These are phyloP conservation scores for Diadumene lineata DNA, from an alignment of 92 coral and sea anemone species.

Conservation along the genomic window DNA sequence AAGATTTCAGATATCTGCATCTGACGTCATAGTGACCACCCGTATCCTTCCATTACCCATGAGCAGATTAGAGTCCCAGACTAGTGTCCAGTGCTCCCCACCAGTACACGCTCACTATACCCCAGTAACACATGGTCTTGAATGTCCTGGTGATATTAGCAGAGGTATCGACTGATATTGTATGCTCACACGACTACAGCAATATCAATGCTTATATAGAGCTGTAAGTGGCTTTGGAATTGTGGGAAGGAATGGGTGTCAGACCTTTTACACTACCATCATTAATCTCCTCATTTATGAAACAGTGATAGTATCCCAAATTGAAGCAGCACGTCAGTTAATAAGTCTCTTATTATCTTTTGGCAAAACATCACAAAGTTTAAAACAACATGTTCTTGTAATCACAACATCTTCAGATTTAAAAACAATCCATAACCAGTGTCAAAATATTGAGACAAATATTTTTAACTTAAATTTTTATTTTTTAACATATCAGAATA, in stretches of 20 bases:
- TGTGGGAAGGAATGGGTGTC: constrained; percentile 33
- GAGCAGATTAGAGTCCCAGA: constrained; percentile 26
- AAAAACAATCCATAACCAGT: too few species aligned
- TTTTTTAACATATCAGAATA: too few species aligned
- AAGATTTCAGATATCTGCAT: constrained; percentile 41
- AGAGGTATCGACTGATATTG: constrained; percentile 31
- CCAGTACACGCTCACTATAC: constrained; percentile 38
- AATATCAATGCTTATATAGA: constrained; percentile 19
- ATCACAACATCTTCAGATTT: too few species aligned
- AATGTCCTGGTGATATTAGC: constrained; percentile 29
- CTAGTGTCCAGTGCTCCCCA: constrained; percentile 18
- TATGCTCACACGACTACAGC: constrained; percentile 39
- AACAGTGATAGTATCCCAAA: background rate
- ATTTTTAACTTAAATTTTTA: too few species aligned
- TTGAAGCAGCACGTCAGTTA: too few species aligned
- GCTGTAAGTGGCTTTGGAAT: constrained; percentile 36
- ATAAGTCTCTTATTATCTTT: too few species aligned
- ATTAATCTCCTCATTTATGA: constrained; percentile 11
- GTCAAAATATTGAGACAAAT: too few species aligned
- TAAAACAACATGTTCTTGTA: too few species aligned
- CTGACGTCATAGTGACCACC: constrained; percentile 19
- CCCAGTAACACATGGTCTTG: constrained; percentile 28
- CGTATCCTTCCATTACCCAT: constrained; percentile 1
- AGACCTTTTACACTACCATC: constrained; percentile 24
- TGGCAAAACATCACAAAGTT: too few species aligned